A percentile compares a stretch with the other conserved stretches of the same genome.
Conservation (phyloP, 2,888 invertebrate genomes). For the Blastobasis lacticolella region DNA sequence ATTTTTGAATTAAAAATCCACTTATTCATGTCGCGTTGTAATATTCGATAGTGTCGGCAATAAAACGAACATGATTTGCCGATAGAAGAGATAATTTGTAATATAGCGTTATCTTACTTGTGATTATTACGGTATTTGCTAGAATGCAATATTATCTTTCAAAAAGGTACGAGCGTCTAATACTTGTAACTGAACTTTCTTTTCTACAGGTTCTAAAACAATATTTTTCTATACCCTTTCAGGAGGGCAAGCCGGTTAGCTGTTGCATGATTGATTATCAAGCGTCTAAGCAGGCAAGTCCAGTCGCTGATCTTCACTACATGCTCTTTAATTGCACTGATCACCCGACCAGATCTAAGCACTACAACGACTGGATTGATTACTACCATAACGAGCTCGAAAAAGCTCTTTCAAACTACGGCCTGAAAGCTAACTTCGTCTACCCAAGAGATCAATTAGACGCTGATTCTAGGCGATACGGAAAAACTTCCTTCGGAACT, state of each 20-base stretch:
- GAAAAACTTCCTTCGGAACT: constrained; percentile 4
- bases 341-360: constrained; percentile 5
- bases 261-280: constrained; percentile 14
- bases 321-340: constrained; percentile 13
- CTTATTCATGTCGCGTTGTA: too few species aligned
- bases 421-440: not conserved
- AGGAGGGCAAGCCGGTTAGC: not conserved
- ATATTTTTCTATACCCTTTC: not conserved
- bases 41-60: too few species aligned
- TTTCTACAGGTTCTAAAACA: too few species aligned
- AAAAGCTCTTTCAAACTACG: not conserved
- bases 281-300: constrained; percentile 7
- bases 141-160: too few species aligned
- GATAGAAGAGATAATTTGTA: too few species aligned
- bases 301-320: constrained; percentile 9
- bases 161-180: too few species aligned
- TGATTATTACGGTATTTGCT: too few species aligned
- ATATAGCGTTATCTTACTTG: too few species aligned
- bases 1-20: too few species aligned
- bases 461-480: constrained; percentile 10
- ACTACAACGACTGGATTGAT: constrained; percentile 5
- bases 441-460: constrained; percentile 6
- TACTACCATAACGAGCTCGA: constrained; percentile 2
- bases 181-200: not conserved
- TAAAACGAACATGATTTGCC: too few species aligned